Evolutionary conservation across 2,113 vertebrate genomes (phyloP).

Genomic region (Cyphomyrus discorhynchus): DNA sequence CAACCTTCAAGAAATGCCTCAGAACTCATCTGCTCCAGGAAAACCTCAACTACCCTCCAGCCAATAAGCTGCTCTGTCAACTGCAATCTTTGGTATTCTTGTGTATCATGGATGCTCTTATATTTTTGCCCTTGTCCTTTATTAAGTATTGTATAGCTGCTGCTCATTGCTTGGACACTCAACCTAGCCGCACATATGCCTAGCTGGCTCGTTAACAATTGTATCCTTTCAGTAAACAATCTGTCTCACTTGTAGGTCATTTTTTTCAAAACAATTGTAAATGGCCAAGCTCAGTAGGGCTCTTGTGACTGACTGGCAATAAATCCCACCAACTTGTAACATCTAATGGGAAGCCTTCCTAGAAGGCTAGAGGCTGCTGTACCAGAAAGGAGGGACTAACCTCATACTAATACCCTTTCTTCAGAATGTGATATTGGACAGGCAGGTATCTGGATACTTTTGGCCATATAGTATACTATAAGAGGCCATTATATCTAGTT

Average conservation of each 20-base stretch:
- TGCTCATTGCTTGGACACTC: neutral
- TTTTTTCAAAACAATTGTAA: neutral
- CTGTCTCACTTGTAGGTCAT: neutral
- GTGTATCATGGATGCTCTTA: neutral
- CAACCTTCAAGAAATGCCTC: neutral
- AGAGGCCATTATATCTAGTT: neutral
- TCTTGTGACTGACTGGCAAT: neutral
- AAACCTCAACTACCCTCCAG: neutral
- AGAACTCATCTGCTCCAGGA: neutral
- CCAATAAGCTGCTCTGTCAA: neutral
- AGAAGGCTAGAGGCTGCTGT: neutral
- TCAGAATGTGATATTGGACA: neutral
- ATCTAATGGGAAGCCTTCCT: neutral
- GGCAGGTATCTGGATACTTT: neutral
- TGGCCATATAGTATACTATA: neutral
- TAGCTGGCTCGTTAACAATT: neutral
- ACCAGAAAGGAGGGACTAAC: neutral
- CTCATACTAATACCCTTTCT: neutral
- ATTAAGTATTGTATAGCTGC: neutral
- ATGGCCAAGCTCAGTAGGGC: neutral
- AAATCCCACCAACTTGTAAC: neutral
- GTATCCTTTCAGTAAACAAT: neutral
- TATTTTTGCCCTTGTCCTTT: neutral
- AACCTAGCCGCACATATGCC: neutral
- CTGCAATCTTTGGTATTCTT: neutral